Base-by-base conservation (phyloP, 1,140 invertebrate species). In the Tribolium madens region DNA sequence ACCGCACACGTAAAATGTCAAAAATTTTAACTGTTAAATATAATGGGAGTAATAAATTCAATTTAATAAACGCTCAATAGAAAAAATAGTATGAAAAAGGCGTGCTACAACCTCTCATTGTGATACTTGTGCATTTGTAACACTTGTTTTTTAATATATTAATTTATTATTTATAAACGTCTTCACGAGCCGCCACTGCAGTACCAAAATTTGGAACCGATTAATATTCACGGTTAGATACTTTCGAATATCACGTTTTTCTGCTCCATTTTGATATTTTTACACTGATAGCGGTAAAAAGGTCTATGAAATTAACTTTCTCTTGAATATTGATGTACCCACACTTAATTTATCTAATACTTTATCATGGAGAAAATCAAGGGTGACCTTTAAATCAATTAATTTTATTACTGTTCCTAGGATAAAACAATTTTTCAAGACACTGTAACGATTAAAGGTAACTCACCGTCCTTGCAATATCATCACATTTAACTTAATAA, bases 401-500 rank as follows among this genome's bases (percentile, higher is more conserved):
- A 33, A 14, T 4, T 21, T 57, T 12, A 57, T 21, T 57, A 10
- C 18, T 12, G 4, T 3, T 53, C 50, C 12, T 2, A 53, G 6
- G 6, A 53, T 53, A 53, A 14, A 53, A 53, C 13, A 53, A 0
- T 53, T 9, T 60, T 60, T 60, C 21, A 21, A 60, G 18, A 26
- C 15, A 21, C 1, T 10, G 26, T 57, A 57, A 13, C 2, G 31
- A 64, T 64, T 31, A 64, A 64, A 64, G 57, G 57, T 64, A 64
- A 64, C 57, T 64, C 57, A 64, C 57, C 57, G 57, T n/a, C 57
- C 57, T 64, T 64, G 57, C 31, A 9, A 36, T n/a, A 64, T 64
- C 57, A 33, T 64, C 57, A 64, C 15, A 50, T 64, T 33, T 33
- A 31, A 64, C 26, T 15, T 64, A 64, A 33, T 64, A 10, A 33